Percentiles rank a stretch among this genome's conserved stretches.
Conservation (phyloP, 2,113 vertebrate species). For the Phycodurus eques region DNA sequence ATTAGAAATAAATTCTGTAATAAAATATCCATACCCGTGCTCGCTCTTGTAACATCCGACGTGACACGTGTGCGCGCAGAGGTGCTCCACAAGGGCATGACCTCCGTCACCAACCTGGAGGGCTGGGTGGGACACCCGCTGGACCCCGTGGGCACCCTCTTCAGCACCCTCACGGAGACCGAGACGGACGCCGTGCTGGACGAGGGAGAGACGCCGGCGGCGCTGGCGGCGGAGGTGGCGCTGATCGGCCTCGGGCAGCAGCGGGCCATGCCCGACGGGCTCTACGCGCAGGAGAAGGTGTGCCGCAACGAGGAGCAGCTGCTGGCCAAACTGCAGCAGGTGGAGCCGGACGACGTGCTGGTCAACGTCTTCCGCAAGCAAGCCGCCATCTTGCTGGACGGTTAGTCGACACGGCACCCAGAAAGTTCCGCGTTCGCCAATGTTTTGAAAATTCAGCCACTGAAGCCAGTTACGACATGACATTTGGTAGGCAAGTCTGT, state of each 20-base stretch:
- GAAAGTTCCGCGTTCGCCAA: neutral
- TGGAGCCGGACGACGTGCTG: conserved; percentile 92
- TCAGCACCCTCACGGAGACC: conserved; percentile 92
- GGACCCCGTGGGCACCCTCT: conserved; percentile 94
- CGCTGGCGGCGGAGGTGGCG: conserved; percentile 91
- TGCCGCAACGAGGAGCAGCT: conserved; percentile 97
- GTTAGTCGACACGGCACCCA: conserved; percentile 61
- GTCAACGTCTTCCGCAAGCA: conserved; percentile 99
- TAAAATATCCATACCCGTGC: neutral
- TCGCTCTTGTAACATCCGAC: neutral
- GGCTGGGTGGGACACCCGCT: conserved; percentile 98
- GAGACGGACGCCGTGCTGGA: conserved; percentile 84
- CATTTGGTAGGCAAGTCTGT: too few relatives aligned
- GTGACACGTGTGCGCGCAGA: conserved; percentile 63
- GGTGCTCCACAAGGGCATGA: conserved; percentile 88
- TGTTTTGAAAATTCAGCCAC: neutral
- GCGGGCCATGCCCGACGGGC: conserved; percentile 93
- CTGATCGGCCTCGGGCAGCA: conserved; percentile 94
- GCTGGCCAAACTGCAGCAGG: conserved; percentile 94
- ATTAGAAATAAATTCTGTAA: too few relatives aligned
- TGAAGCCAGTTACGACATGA: too few relatives aligned
- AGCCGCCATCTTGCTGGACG: conserved; percentile 96
- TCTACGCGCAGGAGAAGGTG: conserved; percentile 96
- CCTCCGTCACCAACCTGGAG: conserved; percentile 91
- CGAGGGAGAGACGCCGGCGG: conserved; percentile 91